Percentiles rank a stretch among this genome's conserved stretches.
phyloP scores from a whole-genome alignment of 2,888 invertebrate species.

The Maniola hyperantus region DNA sequence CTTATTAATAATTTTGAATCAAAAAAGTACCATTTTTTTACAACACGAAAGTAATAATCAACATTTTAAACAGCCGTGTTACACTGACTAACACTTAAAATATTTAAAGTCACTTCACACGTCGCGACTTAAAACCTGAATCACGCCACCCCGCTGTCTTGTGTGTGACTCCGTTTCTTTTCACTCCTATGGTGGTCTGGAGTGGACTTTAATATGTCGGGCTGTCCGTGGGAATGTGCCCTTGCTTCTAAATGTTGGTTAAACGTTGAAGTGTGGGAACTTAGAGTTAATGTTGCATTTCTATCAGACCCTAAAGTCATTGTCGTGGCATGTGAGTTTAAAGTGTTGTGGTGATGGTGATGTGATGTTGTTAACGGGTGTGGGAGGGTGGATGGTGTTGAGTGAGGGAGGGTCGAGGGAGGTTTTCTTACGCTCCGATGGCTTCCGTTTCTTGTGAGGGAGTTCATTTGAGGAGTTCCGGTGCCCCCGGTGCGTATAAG shows the following conservation, averaged over 20 bases:
- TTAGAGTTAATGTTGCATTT: slow-evolving; percentile 66
- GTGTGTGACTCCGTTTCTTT: slow-evolving; percentile 62
- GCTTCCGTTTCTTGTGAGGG: slow-evolving; percentile 87
- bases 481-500: slow-evolving; percentile 88
- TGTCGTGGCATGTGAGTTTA: slow-evolving; percentile 82
- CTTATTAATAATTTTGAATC: too few species aligned
- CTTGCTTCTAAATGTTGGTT: slow-evolving; percentile 54
- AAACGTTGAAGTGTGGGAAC: slow-evolving; percentile 68
- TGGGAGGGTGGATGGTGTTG: slow-evolving; percentile 70
- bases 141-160: slow-evolving; percentile 76
- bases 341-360: slow-evolving; percentile 74
- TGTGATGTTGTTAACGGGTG: slow-evolving; percentile 35
- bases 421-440: slow-evolving; percentile 83
- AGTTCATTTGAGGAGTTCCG: slow-evolving; percentile 91
- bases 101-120: slow-evolving; percentile 16
- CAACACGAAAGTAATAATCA: too few species aligned
- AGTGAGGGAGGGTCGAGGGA: slow-evolving; percentile 66
- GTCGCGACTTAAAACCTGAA: slow-evolving; percentile 39
- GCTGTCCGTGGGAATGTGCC: slow-evolving; percentile 83
- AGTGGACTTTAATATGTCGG: slow-evolving; percentile 93
- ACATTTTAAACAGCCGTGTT: slow-evolving; percentile 23
- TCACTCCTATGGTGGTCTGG: slow-evolving; percentile 87
- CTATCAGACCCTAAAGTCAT: slow-evolving; percentile 68
- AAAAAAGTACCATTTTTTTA: too few species aligned
- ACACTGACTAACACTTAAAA: slow-evolving; percentile 15